Percentiles rank a stretch among this genome's conserved stretches.
These are phyloP conservation scores for Agrilus biguttatus DNA, from an alignment of 2,888 invertebrate genomes.

Conservation along the genomic window DNA sequence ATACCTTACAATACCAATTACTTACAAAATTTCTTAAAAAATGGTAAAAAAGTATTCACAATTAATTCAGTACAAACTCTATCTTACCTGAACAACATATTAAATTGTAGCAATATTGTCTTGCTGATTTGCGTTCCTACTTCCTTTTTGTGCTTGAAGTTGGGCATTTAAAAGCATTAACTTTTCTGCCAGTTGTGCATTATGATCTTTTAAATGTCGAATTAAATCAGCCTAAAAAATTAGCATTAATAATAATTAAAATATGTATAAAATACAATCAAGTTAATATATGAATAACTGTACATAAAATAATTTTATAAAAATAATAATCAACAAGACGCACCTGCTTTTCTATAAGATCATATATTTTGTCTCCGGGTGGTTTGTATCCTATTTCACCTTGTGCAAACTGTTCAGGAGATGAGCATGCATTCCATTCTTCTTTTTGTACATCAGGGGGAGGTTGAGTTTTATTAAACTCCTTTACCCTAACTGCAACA, in stretches of 20 bases:
- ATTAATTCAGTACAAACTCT: too few relatives aligned
- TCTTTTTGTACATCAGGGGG: conserved; percentile 50
- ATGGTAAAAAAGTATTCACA: too few relatives aligned
- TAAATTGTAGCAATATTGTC: too few relatives aligned
- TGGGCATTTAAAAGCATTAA: conserved; percentile 44
- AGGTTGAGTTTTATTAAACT: conserved; percentile 42
- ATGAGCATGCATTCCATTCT: conserved; percentile 38
- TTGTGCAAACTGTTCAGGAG: conserved; percentile 34
- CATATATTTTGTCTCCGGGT: conserved; percentile 36
- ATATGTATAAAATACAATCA: not conserved
- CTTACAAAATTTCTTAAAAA: too few relatives aligned
- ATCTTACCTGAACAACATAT: too few relatives aligned
- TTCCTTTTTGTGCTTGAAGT: conserved; percentile 22
- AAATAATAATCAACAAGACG: not conserved
- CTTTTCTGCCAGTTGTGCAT: conserved; percentile 47
- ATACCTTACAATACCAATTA: too few relatives aligned
- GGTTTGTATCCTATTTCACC: conserved; percentile 36
- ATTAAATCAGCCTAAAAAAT: conserved; percentile 46
- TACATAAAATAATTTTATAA: not conserved
- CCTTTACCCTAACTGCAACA: conserved; percentile 39
- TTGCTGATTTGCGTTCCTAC: too few relatives aligned
- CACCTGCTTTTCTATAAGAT: conserved; percentile 51
- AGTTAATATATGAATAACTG: not conserved
- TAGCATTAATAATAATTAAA: too few relatives aligned
- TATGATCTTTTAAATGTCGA: conserved; percentile 51